Evolutionary conservation across 2,113 vertebrate species (phyloP).

Genomic region (Hippocampus comes): DNA sequence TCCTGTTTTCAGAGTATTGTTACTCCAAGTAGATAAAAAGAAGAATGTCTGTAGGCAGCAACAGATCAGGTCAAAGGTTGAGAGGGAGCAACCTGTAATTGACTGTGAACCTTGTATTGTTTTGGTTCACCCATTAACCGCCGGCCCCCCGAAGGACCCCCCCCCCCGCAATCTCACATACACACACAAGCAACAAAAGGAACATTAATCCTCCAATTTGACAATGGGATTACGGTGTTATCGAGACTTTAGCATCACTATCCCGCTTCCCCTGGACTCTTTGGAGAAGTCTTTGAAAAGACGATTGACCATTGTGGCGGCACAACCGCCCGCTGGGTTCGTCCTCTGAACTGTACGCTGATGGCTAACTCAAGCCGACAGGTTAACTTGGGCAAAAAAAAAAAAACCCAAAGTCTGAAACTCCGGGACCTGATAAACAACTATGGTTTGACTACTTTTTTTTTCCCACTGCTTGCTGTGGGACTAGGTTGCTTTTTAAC

Average conservation of each 20-base stretch:
- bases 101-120: constrained; percentile 34
- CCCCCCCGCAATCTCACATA: constrained; percentile 4
- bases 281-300: constrained; percentile 66
- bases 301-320: constrained; percentile 42
- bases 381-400: constrained; percentile 55
- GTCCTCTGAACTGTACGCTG: constrained; percentile 51
- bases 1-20: constrained; percentile 46
- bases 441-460: constrained; percentile 24
- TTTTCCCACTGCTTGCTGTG: constrained; percentile 41
- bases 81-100: constrained; percentile 28
- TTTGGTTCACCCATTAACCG: constrained; percentile 23
- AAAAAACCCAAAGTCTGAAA: constrained; percentile 40
- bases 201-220: constrained; percentile 49
- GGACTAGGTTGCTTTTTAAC: neutral
- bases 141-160: constrained; percentile 5
- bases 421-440: constrained; percentile 31
- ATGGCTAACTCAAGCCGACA: constrained; percentile 59
- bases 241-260: constrained; percentile 43
- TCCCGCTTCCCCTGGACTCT: constrained; percentile 54
- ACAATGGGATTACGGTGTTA: constrained; percentile 63
- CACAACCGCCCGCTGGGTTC: constrained; percentile 46
- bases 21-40: constrained; percentile 13
- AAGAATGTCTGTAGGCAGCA: constrained; percentile 31
- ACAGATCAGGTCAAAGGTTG: constrained; percentile 33
- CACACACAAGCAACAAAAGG: constrained; percentile 39